phyloP scores from a whole-genome alignment of 35 echinoderm and acorn worm genomes.

The Heliocidaris erythrogramma region DNA sequence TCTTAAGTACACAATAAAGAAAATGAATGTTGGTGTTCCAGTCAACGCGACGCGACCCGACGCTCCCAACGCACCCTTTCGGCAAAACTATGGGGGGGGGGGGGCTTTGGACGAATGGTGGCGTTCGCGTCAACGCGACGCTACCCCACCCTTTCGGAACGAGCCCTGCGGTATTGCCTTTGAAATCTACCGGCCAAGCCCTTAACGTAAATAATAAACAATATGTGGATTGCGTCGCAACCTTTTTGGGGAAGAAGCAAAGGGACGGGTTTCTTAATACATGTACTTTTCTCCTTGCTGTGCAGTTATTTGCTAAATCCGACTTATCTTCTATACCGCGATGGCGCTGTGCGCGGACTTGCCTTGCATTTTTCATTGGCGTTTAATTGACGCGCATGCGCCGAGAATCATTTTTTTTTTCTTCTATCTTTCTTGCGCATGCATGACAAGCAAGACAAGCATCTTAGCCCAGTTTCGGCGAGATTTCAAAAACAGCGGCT shows the following conservation, averaged over 20 bases:
- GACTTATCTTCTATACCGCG: neutral
- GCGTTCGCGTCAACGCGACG: no score
- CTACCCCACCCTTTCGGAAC: no score
- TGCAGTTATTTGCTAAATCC: constrained; percentile 30
- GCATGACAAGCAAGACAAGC: neutral
- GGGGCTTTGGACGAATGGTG: no score
- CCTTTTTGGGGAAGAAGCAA: neutral
- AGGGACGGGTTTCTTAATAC: neutral
- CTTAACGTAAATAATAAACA: constrained; percentile 32
- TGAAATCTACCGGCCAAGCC: neutral
- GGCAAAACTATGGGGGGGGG: no score
- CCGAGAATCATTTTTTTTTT: neutral
- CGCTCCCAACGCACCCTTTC: no score
- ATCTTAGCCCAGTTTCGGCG: constrained; percentile 1
- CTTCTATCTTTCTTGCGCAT: neutral
- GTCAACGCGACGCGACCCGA: no score
- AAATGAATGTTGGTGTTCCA: no score
- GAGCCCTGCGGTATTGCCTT: neutral
- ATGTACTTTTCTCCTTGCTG: constrained; percentile 9
- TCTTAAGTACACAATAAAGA: no score
- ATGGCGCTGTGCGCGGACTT: neutral
- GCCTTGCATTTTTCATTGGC: constrained; percentile 6
- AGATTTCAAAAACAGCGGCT: constrained; percentile 4
- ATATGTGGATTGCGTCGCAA: constrained; percentile 23
- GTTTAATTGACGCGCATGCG: constrained; percentile 37